These are phyloP conservation scores for Itoplectis maculator DNA, from an alignment of 2,888 invertebrate genomes.

Conservation along the genomic window DNA sequence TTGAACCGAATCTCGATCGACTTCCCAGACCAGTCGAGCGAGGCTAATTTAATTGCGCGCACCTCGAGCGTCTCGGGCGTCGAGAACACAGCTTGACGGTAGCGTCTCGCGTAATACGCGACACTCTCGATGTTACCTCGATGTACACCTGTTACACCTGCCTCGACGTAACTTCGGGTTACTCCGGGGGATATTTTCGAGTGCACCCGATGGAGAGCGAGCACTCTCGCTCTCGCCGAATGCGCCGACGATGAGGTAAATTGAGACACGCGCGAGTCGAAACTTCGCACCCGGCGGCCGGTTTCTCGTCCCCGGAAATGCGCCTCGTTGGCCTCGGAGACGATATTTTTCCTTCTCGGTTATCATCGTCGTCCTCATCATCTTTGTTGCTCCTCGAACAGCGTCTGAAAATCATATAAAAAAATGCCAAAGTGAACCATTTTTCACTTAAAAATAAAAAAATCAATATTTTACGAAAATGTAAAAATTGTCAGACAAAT, in stretches of 20 bases:
- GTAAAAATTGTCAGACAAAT: background rate
- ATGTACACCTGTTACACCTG: constrained; percentile 60
- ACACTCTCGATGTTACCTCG: constrained; percentile 59
- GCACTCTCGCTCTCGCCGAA: constrained; percentile 39
- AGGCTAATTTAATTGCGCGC: constrained; percentile 59
- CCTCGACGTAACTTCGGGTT: constrained; percentile 27
- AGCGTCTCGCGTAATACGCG: constrained; percentile 54
- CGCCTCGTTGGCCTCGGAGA: constrained; percentile 54
- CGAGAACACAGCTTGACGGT: constrained; percentile 30
- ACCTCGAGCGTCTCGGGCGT: constrained; percentile 27
- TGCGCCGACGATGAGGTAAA: constrained; percentile 50
- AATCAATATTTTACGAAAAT: background rate
- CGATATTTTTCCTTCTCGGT: background rate
- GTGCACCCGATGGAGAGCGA: constrained; percentile 43
- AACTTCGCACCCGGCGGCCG: constrained; percentile 51
- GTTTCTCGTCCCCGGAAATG: constrained; percentile 53
- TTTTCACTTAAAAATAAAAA: background rate
- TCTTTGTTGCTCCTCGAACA: too few species aligned
- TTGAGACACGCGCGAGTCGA: constrained; percentile 49
- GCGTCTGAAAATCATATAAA: too few species aligned
- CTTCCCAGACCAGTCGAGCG: constrained; percentile 62
- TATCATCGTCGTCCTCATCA: too few species aligned
- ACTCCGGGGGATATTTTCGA: constrained; percentile 49
- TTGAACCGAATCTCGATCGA: constrained; percentile 55
- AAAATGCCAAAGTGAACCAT: too few species aligned